phyloP scores from a whole-genome alignment of 2,113 vertebrate species.

The Myotis yumanensis region DNA sequence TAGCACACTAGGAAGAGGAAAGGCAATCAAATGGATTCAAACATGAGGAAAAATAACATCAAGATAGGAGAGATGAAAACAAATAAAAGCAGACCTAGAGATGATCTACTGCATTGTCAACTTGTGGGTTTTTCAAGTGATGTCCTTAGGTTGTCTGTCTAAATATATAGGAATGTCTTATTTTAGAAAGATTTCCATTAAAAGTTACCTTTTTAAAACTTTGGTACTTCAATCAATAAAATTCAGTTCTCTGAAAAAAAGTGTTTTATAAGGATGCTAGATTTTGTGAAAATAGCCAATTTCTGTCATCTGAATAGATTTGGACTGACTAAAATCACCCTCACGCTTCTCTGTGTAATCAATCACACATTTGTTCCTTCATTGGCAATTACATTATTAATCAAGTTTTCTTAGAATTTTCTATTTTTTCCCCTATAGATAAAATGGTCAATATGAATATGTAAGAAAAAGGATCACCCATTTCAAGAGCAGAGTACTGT shows the following conservation, averaged over 20 bases:
- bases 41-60: neutral
- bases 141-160: neutral
- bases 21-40: neutral
- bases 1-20: neutral
- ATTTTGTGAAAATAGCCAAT: conserved; percentile 1
- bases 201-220: neutral
- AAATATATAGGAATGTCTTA: neutral
- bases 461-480: neutral
- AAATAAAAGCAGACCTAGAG: neutral
- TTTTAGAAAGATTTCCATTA: neutral
- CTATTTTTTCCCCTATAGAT: neutral
- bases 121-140: neutral
- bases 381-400: neutral
- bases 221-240: neutral
- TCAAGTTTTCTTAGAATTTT: neutral
- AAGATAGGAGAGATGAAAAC: neutral
- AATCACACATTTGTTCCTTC: neutral
- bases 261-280: neutral
- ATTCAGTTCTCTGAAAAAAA: neutral
- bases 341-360: neutral
- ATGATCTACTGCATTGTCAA: neutral
- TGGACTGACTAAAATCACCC: neutral
- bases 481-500: neutral
- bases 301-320: neutral
- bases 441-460: neutral